Percentiles rank a stretch among this genome's conserved stretches.
Conservation (phyloP, 2,113 vertebrate genomes). For the Platanista minor region DNA sequence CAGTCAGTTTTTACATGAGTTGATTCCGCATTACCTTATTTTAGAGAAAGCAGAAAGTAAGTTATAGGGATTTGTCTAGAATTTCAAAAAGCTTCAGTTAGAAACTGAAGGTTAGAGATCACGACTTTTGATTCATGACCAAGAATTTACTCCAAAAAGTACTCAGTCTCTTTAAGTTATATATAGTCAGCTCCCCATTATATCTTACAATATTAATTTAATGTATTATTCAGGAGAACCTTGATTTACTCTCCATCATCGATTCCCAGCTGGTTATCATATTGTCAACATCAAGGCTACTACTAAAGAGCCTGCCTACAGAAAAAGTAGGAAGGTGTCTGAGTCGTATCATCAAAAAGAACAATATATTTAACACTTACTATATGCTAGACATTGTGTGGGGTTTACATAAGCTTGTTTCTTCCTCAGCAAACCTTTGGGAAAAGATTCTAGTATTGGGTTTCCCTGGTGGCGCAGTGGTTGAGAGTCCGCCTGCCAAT, state of each 20-base stretch:
- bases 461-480: no score
- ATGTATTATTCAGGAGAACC: constrained; percentile 44
- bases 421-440: not conserved
- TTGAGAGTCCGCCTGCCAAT: no score
- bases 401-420: not conserved
- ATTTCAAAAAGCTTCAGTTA: constrained; percentile 40
- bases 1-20: constrained; percentile 3
- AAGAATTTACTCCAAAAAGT: constrained; percentile 52
- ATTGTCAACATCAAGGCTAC: constrained; percentile 13
- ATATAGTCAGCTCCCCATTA: not conserved
- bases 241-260: constrained; percentile 20
- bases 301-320: not conserved
- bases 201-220: constrained; percentile 1
- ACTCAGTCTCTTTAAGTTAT: constrained; percentile 51
- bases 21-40: not conserved
- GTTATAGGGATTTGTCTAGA: constrained; percentile 9
- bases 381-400: not conserved
- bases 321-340: not conserved
- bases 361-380: not conserved
- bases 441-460: not conserved
- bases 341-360: not conserved
- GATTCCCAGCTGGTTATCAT: not conserved
- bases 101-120: constrained; percentile 33
- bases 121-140: constrained; percentile 42
- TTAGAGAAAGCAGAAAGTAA: constrained; percentile 12